Evolutionary conservation across 2,888 invertebrate species (phyloP), one percentile per base, ranked within the genome.

Genomic region (Drosophila phalerata): DNA sequence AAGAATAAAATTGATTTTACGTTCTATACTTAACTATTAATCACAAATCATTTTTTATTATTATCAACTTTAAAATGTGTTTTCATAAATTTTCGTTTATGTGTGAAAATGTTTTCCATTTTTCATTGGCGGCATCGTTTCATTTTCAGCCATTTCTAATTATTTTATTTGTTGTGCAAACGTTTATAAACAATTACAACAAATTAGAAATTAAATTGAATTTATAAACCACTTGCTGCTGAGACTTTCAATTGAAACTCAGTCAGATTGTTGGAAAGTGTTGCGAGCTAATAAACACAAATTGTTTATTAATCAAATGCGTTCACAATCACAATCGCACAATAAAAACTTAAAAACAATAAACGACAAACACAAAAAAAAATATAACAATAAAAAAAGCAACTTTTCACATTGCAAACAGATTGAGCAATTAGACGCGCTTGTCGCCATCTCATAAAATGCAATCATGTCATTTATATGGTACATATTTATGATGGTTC

Each of bases 231-330:
- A 53, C 28, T 45, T 43, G 45, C 45, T 34, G 52, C 30, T 38
- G 22, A 17, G 28, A 55, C 77, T 70, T 65, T 72, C 67, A 79
- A 77, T 71, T 73, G 69, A 40, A n/a, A 38, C 66, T 32, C 37
- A 56, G 55, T 30, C 48, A 28, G 37, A 55, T 17, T 55, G 66
- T 51, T 81, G 67, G 83, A 83, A 81, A 81, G 83, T 81, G 79
- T 77, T 79, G 64, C 79, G 81, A 71, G 81, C 81, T 79, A 81
- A 82, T 81, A 72, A 81, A 81, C 80, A 77, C 79, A 83, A 83
- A 81, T 88, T 90, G 81, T 79, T 79, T 79, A 74, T 82, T 81
- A 83, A 79, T 82, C 81, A 72, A 81, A 81, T 69, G 73, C 67
- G 45, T 37, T 61, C 68, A 68, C 81, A 69, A 73, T 61, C 70